Conservation (phyloP, 2,113 vertebrate genomes). For the Argyrosomus japonicus region DNA sequence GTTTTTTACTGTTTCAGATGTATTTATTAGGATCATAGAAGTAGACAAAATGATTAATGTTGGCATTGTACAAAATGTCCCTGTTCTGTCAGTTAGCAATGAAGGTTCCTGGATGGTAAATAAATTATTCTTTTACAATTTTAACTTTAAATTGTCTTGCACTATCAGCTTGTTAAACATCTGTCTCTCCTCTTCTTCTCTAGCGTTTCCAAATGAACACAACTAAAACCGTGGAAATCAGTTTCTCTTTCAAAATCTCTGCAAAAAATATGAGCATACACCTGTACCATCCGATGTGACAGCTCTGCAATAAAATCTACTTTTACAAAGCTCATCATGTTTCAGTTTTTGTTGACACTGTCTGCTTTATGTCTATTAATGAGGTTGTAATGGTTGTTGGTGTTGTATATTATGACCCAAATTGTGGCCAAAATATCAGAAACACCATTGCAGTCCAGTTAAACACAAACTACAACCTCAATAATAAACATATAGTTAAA, state of each 20-base stretch:
- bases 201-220: not conserved
- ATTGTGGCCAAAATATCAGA: too few relatives aligned
- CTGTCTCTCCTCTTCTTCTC: not conserved
- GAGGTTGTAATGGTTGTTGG: too few relatives aligned
- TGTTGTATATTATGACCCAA: too few relatives aligned
- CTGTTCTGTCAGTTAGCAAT: constrained; percentile 20
- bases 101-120: constrained; percentile 20
- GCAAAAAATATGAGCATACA: not conserved
- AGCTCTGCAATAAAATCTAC: too few relatives aligned
- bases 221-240: not conserved
- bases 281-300: too few relatives aligned
- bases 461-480: too few relatives aligned
- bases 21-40: constrained; percentile 32
- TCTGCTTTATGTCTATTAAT: too few relatives aligned
- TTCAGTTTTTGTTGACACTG: too few relatives aligned
- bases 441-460: too few relatives aligned
- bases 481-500: too few relatives aligned
- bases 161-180: not conserved
- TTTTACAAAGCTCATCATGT: too few relatives aligned
- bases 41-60: constrained; percentile 6
- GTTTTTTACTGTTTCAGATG: constrained; percentile 27
- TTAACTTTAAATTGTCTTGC: constrained; percentile 61
- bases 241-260: not conserved
- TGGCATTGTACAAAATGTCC: constrained; percentile 15
- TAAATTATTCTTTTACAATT: constrained; percentile 57